phyloP scores from a whole-genome alignment of 2,888 invertebrate species.

The Drosophila eohydei region DNA sequence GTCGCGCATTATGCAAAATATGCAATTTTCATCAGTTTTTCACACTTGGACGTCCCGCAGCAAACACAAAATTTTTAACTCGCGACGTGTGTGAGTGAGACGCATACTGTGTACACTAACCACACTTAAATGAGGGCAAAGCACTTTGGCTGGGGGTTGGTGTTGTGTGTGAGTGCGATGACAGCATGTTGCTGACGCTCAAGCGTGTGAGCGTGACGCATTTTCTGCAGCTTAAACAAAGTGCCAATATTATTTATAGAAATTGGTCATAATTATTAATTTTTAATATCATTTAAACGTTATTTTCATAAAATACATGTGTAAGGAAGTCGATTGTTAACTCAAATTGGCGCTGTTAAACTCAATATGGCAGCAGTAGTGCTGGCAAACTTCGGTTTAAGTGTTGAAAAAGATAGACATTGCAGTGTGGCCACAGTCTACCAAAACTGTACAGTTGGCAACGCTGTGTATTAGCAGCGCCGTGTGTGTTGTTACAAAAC shows the following conservation, averaged over 20 bases:
- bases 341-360: constrained; percentile 52
- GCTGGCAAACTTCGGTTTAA: constrained; percentile 17
- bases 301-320: background rate
- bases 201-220: constrained; percentile 42
- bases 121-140: constrained; percentile 78
- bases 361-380: constrained; percentile 30
- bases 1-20: constrained; percentile 82
- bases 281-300: background rate
- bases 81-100: constrained; percentile 76
- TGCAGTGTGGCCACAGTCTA: constrained; percentile 16
- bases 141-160: constrained; percentile 59
- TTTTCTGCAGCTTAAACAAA: constrained; percentile 10
- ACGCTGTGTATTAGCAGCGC: constrained; percentile 28
- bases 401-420: constrained; percentile 9
- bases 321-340: background rate
- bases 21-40: constrained; percentile 77
- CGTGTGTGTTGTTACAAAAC: constrained; percentile 60
- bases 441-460: constrained; percentile 27
- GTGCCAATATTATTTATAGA: background rate
- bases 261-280: background rate
- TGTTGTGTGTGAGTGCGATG: constrained; percentile 64
- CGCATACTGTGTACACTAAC: constrained; percentile 66
- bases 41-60: constrained; percentile 74
- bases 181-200: constrained; percentile 38
- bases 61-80: constrained; percentile 77